Evolutionary conservation across 2,888 invertebrate species (phyloP), one percentile per base, ranked within the genome.

Genomic region (Drosophila rubida): DNA sequence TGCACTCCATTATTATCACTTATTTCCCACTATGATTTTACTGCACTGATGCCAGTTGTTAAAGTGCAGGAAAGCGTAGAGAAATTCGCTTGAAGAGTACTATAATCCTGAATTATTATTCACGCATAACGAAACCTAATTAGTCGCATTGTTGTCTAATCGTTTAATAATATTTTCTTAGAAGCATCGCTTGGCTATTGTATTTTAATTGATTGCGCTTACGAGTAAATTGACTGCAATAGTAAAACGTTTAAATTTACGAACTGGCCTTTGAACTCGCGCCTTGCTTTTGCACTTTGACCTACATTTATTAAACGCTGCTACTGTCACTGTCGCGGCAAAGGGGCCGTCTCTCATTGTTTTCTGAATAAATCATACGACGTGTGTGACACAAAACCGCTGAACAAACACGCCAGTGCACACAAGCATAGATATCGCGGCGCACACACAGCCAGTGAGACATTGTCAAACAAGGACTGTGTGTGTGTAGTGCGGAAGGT

Each of bases 311-410:
- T 46, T 50, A 41, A 35, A 45, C 48, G 19, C 23, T 42, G 42
- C n/a, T 13, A 14, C 16, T 45, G 11, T 37, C 8, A 23, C 11
- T 9, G 27, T n/a, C n/a, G 50, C 49, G 51, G 30, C 11, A 19
- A 5, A 13, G 30, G 22, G 19, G 27, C 5, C 19, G 35, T 57
- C 49, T 58, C 69, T 64, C 65, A 65, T 79, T 80, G 61, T 79
- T 63, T 55, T 72, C 73, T 87, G 73, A 85, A 82, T 86, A 87
- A 87, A 86, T 82, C 86, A 87, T 82, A 68, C 66, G 77, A 76
- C 69, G 69, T 76, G 73, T 70, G 68, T 51, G 58, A 51, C 72
- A 61, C 69, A 81, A 61, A 81, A 75, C 76, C 85, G 80, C 73
- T 70, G 62, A 69, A 75, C 60, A 77, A 83, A 78, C 75, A 79